A percentile compares a stretch with the other conserved stretches of the same genome.
Evolutionary conservation across 2,113 vertebrate species (phyloP).

Genomic region (Brachypodius melanocephalos): DNA sequence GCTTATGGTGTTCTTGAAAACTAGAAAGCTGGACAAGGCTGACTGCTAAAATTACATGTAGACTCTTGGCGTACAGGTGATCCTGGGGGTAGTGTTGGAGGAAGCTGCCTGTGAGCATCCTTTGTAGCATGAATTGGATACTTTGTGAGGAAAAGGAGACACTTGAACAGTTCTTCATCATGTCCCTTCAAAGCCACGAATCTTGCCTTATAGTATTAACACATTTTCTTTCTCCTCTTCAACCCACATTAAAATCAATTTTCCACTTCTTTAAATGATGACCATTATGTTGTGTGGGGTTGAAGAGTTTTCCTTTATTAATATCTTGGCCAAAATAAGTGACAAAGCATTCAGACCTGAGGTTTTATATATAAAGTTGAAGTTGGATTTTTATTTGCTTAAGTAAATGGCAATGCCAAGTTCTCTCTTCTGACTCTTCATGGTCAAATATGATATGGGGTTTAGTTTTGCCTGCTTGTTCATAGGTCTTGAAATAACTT

Average conservation of each 20-base stretch:
- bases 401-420: background rate
- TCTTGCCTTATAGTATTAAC: background rate
- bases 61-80: background rate
- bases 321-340: background rate
- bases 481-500: background rate
- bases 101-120: background rate
- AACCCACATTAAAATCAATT: background rate
- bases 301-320: background rate
- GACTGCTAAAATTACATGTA: background rate
- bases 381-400: background rate
- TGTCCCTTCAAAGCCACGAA: background rate
- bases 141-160: background rate
- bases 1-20: background rate
- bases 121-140: background rate
- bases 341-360: background rate
- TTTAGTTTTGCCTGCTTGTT: background rate
- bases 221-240: background rate
- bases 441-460: background rate
- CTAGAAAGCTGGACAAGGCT: background rate
- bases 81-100: background rate
- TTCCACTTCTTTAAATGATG: background rate
- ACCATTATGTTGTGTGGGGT: background rate
- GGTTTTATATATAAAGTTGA: background rate
- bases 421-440: background rate
- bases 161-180: background rate